These are phyloP conservation scores for Heteromurus nitidus DNA, from an alignment of 2,888 invertebrate species.

Conservation along the genomic window DNA sequence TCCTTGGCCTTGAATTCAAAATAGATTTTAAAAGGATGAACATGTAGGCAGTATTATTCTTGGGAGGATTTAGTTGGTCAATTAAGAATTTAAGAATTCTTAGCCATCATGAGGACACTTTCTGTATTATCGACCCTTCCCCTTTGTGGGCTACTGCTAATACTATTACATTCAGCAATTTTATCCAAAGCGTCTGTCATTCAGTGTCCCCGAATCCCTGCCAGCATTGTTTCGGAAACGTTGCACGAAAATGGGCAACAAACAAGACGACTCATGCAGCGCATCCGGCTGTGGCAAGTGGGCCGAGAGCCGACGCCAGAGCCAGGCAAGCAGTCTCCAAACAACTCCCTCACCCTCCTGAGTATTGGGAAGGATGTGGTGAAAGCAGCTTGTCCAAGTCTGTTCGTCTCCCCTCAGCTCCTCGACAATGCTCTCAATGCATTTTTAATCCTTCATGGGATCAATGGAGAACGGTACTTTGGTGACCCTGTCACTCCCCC, in stretches of 20 bases:
- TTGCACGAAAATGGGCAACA: conserved; percentile 4
- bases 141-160: too few species aligned
- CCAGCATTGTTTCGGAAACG: background rate
- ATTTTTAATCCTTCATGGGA: background rate
- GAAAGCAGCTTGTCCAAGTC: conserved; percentile 18
- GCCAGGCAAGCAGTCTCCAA: background rate
- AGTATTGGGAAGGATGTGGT: conserved; percentile 10
- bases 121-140: too few species aligned
- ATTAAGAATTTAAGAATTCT: too few species aligned
- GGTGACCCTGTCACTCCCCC: conserved; percentile 1
- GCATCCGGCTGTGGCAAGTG: conserved; percentile 13
- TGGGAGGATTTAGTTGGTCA: too few species aligned
- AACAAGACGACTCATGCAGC: background rate
- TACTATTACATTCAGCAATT: too few species aligned
- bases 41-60: too few species aligned
- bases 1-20: too few species aligned
- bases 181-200: too few species aligned
- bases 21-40: too few species aligned
- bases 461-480: conserved; percentile 19
- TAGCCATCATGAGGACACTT: too few species aligned
- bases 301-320: background rate
- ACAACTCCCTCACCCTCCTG: conserved; percentile 2
- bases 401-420: background rate
- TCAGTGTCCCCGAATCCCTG: background rate
- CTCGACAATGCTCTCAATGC: conserved; percentile 22